phyloP scores from a whole-genome alignment of 2,797 vertebrate genomes.

The Brotula barbata region DNA sequence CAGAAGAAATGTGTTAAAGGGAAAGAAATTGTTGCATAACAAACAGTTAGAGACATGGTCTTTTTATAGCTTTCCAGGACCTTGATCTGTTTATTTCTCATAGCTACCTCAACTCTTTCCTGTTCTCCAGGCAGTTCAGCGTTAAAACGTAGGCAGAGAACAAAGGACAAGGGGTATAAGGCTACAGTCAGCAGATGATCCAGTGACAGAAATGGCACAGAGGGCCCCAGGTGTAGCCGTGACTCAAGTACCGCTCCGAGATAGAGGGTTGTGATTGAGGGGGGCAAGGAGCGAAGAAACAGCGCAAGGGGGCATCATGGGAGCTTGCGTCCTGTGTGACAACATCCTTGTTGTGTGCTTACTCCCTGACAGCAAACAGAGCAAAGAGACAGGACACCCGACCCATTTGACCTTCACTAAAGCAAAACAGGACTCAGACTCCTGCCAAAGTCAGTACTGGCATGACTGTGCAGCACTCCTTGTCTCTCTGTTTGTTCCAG shows the following conservation, averaged over 20 bases:
- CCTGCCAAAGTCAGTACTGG: constrained; percentile 33
- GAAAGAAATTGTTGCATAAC: constrained; percentile 70
- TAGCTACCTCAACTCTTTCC: constrained; percentile 44
- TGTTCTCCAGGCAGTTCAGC: constrained; percentile 58
- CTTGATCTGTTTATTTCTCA: constrained; percentile 64
- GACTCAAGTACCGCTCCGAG: constrained; percentile 67
- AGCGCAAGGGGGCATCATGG: constrained; percentile 43
- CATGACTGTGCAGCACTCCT: constrained; percentile 25
- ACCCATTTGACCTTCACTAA: constrained; percentile 54
- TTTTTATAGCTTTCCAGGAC: constrained; percentile 55
- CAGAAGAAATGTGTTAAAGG: constrained; percentile 63
- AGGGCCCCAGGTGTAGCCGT: constrained; percentile 71
- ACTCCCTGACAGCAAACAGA: constrained; percentile 58
- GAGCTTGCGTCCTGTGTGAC: constrained; percentile 58
- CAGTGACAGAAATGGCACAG: constrained; percentile 66
- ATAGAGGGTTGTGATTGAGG: constrained; percentile 47
- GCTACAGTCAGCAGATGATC: constrained; percentile 67
- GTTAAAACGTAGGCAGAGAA: constrained; percentile 69
- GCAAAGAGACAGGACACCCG: constrained; percentile 59
- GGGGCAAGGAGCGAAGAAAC: constrained; percentile 40
- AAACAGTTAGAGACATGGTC: constrained; percentile 64
- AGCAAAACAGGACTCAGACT: constrained; percentile 48
- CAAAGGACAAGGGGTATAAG: constrained; percentile 53
- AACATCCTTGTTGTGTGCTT: constrained; percentile 48
- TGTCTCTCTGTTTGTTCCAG: constrained; percentile 34